Conservation (phyloP, 1,140 invertebrate genomes). For the Artemia franciscana region DNA sequence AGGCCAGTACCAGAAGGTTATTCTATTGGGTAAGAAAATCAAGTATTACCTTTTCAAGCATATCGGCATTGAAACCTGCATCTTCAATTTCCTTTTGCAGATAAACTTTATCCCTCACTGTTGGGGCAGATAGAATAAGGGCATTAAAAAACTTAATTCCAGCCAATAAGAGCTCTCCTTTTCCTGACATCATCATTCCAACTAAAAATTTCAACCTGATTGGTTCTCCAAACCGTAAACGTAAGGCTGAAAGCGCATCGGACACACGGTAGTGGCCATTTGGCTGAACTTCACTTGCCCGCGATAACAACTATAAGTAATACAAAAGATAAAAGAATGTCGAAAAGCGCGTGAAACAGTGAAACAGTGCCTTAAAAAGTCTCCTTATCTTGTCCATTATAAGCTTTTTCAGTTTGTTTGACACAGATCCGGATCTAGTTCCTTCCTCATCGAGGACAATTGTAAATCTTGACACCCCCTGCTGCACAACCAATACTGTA, state of each 20-base stretch:
- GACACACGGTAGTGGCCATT: conserved; percentile 52
- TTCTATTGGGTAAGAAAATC: neutral
- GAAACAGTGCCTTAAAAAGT: no score
- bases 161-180: conserved; percentile 34
- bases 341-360: no score
- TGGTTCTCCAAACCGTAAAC: conserved; percentile 66
- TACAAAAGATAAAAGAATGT: no score
- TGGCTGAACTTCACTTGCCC: conserved; percentile 34
- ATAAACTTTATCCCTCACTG: conserved; percentile 50
- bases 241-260: conserved; percentile 64
- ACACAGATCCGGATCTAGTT: no score
- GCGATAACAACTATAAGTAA: conserved; percentile 44
- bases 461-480: no score
- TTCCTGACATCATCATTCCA: conserved; percentile 45
- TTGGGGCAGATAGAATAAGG: conserved; percentile 45
- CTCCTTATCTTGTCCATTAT: no score
- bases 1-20: no score
- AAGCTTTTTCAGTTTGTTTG: no score
- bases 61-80: conserved; percentile 46
- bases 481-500: no score
- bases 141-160: conserved; percentile 64
- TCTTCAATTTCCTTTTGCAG: conserved; percentile 69
- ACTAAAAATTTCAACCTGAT: conserved; percentile 71
- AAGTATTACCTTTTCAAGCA: conserved; percentile 37
- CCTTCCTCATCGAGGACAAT: no score